Evolutionary conservation across 2,113 vertebrate genomes (phyloP).

Genomic region (Cyprinus carpio): DNA sequence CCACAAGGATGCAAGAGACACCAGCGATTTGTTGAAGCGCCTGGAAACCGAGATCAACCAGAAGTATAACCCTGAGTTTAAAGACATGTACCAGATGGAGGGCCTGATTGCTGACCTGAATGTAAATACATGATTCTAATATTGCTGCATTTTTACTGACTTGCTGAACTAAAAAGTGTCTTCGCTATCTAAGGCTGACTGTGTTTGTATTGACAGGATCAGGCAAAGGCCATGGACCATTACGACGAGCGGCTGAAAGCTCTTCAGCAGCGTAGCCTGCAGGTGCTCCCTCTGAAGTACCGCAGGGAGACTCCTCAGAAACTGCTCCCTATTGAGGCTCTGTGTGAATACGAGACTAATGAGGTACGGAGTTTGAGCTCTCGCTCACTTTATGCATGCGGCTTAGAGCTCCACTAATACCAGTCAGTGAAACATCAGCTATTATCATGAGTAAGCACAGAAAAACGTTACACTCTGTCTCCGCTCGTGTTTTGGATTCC

Average conservation of each 20-base stretch:
- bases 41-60: conserved; percentile 88
- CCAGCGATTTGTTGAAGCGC: conserved; percentile 87
- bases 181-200: conserved; percentile 11
- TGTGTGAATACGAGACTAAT: conserved; percentile 89
- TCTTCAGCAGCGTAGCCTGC: conserved; percentile 85
- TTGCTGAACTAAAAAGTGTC: neutral
- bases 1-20: conserved; percentile 87
- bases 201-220: conserved; percentile 79
- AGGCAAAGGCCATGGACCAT: conserved; percentile 88
- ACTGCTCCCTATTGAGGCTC: conserved; percentile 85
- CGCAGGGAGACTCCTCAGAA: conserved; percentile 79
- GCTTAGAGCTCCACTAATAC: conserved; percentile 25
- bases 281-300: conserved; percentile 85
- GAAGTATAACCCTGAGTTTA: conserved; percentile 94
- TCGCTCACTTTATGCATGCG: neutral
- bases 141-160: neutral
- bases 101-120: conserved; percentile 85
- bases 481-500: neutral
- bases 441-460: conserved; percentile 39
- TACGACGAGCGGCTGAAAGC: conserved; percentile 82
- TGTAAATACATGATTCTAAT: conserved; percentile 72
- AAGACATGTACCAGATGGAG: conserved; percentile 91
- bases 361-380: conserved; percentile 74
- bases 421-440: conserved; percentile 1
- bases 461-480: neutral